A percentile compares a stretch with the other conserved stretches of the same genome.
These are phyloP conservation scores for Chalcis sispes DNA, from an alignment of 2,888 invertebrate species.

Conservation along the genomic window DNA sequence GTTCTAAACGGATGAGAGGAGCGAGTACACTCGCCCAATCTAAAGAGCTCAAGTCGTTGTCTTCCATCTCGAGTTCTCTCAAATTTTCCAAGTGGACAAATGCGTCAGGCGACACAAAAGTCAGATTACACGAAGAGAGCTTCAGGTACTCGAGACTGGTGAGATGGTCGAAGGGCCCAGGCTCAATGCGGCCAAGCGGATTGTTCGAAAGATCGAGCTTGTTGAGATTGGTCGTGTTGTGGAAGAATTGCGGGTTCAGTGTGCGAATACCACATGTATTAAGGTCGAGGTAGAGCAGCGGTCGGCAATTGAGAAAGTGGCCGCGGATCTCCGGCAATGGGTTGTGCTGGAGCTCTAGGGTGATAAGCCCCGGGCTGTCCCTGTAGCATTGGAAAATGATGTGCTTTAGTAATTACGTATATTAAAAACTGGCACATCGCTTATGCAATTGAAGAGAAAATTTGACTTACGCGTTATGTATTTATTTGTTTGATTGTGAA, in stretches of 20 bases:
- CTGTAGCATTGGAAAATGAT: slow-evolving; percentile 76
- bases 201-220: slow-evolving; percentile 85
- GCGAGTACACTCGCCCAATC: slow-evolving; percentile 82
- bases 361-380: slow-evolving; percentile 83
- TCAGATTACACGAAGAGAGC: slow-evolving; percentile 82
- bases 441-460: neutral
- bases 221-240: slow-evolving; percentile 81
- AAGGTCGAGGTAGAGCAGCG: slow-evolving; percentile 83
- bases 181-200: slow-evolving; percentile 79
- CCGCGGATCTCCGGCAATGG: slow-evolving; percentile 81
- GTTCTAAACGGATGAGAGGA: slow-evolving; percentile 80
- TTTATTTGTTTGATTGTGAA: too few species aligned
- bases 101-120: slow-evolving; percentile 78
- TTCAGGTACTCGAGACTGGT: slow-evolving; percentile 82
- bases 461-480: neutral
- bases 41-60: slow-evolving; percentile 79
- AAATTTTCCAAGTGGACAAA: slow-evolving; percentile 80
- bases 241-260: slow-evolving; percentile 82
- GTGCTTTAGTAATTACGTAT: neutral
- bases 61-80: slow-evolving; percentile 81
- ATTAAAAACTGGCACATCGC: neutral
- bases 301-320: slow-evolving; percentile 81
- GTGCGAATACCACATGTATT: slow-evolving; percentile 80
- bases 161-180: slow-evolving; percentile 81
- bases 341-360: slow-evolving; percentile 84